phyloP scores from a whole-genome alignment of 2,113 vertebrate genomes.

The Ploceus nigricollis region DNA sequence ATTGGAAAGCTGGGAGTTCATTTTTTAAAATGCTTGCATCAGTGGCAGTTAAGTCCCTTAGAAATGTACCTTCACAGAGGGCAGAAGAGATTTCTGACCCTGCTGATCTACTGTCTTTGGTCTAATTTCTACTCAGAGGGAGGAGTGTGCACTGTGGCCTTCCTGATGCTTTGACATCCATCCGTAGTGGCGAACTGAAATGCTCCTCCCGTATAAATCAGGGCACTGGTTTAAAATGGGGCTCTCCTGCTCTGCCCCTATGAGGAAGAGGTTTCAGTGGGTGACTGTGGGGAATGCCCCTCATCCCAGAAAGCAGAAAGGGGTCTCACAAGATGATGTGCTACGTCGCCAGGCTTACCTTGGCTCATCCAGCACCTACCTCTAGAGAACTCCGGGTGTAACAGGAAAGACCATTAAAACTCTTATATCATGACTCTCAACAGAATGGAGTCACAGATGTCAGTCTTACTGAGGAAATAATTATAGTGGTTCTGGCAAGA shows the following conservation, averaged over 20 bases:
- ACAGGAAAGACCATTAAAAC: not conserved
- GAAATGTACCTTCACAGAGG: not conserved
- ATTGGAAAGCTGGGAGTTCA: fast-evolving
- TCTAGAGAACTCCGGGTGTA: not conserved
- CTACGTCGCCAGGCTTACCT: fast-evolving
- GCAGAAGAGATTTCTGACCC: not conserved
- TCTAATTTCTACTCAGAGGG: not conserved
- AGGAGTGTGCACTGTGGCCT: not conserved
- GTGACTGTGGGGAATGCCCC: fast-evolving
- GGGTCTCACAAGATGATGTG: not conserved
- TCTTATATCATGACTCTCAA: not conserved
- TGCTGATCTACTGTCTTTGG: not conserved
- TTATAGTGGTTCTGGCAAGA: not conserved
- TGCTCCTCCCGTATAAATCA: not conserved
- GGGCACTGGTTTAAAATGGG: not conserved
- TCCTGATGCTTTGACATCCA: not conserved
- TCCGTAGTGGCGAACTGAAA: not conserved
- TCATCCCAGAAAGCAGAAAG: not conserved
- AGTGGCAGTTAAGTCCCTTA: not conserved
- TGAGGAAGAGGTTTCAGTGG: not conserved
- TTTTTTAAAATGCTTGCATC: not conserved
- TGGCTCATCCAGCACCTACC: not conserved
- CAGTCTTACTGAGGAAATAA: slow-evolving; percentile 24
- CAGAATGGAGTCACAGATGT: slow-evolving; percentile 18
- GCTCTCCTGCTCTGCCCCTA: not conserved